These are phyloP conservation scores for Hermaeophaga mercurialis DNA, from an alignment of 2,888 invertebrate species.

Conservation along the genomic window DNA sequence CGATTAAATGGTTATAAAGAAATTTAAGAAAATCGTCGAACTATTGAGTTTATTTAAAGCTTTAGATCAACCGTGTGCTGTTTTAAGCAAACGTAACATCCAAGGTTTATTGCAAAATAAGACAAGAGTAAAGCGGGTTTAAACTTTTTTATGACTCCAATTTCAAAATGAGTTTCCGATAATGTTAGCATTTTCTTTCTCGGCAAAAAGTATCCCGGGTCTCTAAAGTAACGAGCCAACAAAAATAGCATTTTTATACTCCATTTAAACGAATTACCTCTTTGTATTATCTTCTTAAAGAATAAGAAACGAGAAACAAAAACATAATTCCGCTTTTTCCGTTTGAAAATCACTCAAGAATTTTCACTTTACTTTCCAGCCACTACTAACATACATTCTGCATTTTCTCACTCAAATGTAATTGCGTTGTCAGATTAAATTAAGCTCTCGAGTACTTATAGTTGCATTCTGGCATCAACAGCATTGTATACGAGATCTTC, in stretches of 20 bases:
- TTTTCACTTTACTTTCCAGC: slow-evolving; percentile 10
- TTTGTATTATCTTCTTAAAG: slow-evolving; percentile 15
- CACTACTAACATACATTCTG: slow-evolving; percentile 26
- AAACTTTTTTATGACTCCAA: slow-evolving; percentile 19
- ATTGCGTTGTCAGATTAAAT: slow-evolving; percentile 26
- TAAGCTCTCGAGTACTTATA: slow-evolving; percentile 21
- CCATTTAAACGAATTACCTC: slow-evolving; percentile 17
- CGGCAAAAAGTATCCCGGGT: not conserved
- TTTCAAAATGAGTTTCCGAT: slow-evolving; percentile 17
- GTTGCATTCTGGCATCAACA: slow-evolving; percentile 9
- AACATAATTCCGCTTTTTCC: slow-evolving; percentile 20
- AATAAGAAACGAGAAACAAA: slow-evolving; percentile 6
- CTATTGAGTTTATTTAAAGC: slow-evolving; percentile 1
- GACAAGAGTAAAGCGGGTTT: slow-evolving; percentile 8
- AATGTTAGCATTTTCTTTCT: slow-evolving; percentile 7
- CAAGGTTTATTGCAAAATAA: slow-evolving; percentile 1
- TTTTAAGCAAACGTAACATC: not conserved
- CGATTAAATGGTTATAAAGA: too few species aligned
- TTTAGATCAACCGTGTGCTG: slow-evolving; percentile 4
- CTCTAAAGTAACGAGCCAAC: slow-evolving; percentile 8
- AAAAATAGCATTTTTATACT: slow-evolving; percentile 13
- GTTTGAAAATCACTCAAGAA: slow-evolving; percentile 28
- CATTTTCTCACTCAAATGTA: slow-evolving; percentile 27
- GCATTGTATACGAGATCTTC: not conserved
- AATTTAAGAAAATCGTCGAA: not conserved